Evolutionary conservation across 35 echinoderm and acorn worm genomes (phyloP), one percentile per base, ranked within the genome.

Genomic region (Heliocidaris tuberculata): DNA sequence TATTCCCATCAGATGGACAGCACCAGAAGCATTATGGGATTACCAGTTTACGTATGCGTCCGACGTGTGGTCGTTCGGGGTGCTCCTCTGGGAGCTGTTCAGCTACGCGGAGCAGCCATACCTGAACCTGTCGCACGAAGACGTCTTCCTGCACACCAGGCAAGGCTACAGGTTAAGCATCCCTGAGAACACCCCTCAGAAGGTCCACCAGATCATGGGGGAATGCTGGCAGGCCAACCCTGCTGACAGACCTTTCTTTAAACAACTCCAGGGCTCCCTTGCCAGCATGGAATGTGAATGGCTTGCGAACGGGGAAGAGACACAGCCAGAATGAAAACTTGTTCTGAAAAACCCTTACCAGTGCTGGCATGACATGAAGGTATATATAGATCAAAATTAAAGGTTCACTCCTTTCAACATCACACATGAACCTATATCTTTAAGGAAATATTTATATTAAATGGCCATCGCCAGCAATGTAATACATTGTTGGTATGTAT

Each of bases 61-160:
- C 0, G 98, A 99, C 59, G 95, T 99, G 29, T 99, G 98, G 98
- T 99, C 98, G 0, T 99, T 95, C 70, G 98, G 98, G 2, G 96
- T 99, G 27, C 94, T 99, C 7, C 93, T 97, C 17, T 99, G 98
- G 98, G 98, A 99, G 92, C 78, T 99, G 0, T 99, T 97, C 95
- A 97, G 94, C 60, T 97, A 96, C 86, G 98, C 98, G 2, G 85
- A 96, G 93, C 97, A 99, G 94, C 98, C 98, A 4, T 99, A 99
- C 94, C 50, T 54, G 12, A 96, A 71, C 19, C 95, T 99, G 96
- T 95, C 95, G 19, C 96, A 97, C 54, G 96, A 97, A 52, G 94
- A 99, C 48, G 98, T 99, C 6, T 96, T 99, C 90, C 31, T 96
- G 60, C 56, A 99, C 91, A 97, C 97, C 32, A 92, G 96, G 60